These are phyloP conservation scores for Ectropis grisescens DNA, from an alignment of 1,140 invertebrate genomes.

Conservation along the genomic window DNA sequence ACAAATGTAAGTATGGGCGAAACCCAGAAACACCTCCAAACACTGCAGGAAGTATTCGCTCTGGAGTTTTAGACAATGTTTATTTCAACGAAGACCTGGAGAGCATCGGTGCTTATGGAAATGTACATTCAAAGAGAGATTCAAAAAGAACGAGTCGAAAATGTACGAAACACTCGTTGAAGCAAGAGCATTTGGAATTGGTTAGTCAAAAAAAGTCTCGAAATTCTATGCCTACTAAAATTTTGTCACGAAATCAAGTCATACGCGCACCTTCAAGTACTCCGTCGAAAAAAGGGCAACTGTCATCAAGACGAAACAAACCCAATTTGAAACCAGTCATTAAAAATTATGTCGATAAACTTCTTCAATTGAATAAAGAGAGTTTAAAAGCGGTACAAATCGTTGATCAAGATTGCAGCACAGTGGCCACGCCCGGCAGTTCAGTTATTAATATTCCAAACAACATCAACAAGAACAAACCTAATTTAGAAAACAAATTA, in stretches of 20 bases:
- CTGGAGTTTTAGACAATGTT: no score
- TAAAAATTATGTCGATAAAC: conserved; percentile 62
- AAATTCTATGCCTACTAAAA: no score
- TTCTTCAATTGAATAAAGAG: conserved; percentile 63
- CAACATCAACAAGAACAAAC: conserved; percentile 26
- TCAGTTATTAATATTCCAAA: conserved; percentile 60
- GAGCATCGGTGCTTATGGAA: no score
- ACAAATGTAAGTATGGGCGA: no score
- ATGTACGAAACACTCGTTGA: background rate
- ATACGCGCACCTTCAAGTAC: conserved; percentile 2
- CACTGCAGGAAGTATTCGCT: no score
- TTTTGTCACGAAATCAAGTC: conserved; percentile 1
- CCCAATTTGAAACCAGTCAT: conserved; percentile 37
- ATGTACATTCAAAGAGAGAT: no score
- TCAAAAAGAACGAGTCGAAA: no score
- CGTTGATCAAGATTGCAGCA: conserved; percentile 62
- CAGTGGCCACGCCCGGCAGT: conserved; percentile 65
- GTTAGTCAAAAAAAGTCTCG: conserved; percentile 4
- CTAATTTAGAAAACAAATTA: conserved; percentile 27
- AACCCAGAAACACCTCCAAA: no score
- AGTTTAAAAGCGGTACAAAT: conserved; percentile 65
- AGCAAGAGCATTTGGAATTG: background rate
- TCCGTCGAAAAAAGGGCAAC: no score
- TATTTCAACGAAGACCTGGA: no score
- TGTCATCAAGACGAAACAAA: no score